Evolutionary conservation across 2,888 invertebrate species (phyloP).

Genomic region (Gymnoscelis rufifasciata): DNA sequence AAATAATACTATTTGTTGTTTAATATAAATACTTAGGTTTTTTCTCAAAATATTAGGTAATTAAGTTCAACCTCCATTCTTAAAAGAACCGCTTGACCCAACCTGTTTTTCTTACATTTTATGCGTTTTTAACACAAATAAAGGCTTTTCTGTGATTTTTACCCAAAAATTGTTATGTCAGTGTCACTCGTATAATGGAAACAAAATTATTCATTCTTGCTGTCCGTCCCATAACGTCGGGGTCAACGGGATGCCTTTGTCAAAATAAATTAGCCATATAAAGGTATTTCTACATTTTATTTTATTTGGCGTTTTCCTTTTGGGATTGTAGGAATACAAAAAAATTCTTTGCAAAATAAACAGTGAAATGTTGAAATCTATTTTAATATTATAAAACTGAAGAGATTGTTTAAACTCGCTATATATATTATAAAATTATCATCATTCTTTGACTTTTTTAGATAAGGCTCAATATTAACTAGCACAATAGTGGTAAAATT

Average conservation of each 20-base stretch:
- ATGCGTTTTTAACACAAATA: background rate
- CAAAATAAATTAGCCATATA: slow-evolving; percentile 33
- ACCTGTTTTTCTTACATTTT: background rate
- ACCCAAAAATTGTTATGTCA: slow-evolving; percentile 7
- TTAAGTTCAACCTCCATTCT: no score
- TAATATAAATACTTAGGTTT: no score
- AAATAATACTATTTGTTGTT: no score
- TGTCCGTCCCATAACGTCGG: slow-evolving; percentile 27
- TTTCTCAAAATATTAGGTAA: no score
- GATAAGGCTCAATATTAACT: no score
- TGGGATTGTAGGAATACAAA: slow-evolving; percentile 13
- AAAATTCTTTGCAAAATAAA: slow-evolving; percentile 11
- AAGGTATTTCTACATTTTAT: slow-evolving; percentile 28
- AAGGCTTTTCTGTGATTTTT: slow-evolving; percentile 9
- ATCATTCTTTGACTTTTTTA: no score
- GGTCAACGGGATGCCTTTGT: slow-evolving; percentile 32
- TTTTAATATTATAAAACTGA: no score
- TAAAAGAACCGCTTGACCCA: background rate
- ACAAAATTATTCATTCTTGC: slow-evolving; percentile 29
- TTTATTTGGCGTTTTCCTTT: slow-evolving; percentile 23
- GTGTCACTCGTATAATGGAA: slow-evolving; percentile 19
- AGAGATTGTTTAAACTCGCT: no score
- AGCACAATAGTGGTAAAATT: no score
- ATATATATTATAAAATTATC: no score
- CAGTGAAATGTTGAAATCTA: slow-evolving; percentile 5